These are phyloP conservation scores for Odontesthes bonariensis DNA, from an alignment of 2,113 vertebrate genomes.

Conservation along the genomic window DNA sequence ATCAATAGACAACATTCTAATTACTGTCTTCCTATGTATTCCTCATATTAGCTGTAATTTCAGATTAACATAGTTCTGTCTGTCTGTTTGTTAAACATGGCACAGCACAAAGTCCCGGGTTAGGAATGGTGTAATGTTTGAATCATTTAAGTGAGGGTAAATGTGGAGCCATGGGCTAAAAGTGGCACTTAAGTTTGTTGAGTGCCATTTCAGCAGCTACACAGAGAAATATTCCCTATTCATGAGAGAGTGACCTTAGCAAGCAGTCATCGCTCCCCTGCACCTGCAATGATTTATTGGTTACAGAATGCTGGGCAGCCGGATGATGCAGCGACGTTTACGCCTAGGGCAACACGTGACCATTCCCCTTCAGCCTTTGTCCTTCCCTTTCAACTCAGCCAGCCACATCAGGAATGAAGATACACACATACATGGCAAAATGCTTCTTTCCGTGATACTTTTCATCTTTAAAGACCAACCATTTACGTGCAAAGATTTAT, in stretches of 20 bases:
- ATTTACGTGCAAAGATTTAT: neutral
- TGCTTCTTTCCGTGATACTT: neutral
- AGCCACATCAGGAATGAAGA: constrained; percentile 3
- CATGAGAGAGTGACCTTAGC: constrained; percentile 74
- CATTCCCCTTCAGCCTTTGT: constrained; percentile 35
- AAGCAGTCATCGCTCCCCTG: constrained; percentile 58
- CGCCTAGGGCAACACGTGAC: constrained; percentile 42
- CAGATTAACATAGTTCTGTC: neutral
- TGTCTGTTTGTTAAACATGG: neutral
- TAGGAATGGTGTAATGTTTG: constrained; percentile 5
- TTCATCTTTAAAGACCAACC: neutral
- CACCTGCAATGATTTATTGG: constrained; percentile 74
- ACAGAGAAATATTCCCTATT: constrained; percentile 57
- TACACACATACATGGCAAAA: neutral
- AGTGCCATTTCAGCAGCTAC: constrained; percentile 63
- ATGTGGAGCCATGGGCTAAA: constrained; percentile 32
- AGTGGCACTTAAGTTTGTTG: constrained; percentile 48
- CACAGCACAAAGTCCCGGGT: neutral
- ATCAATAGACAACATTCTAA: constrained; percentile 1
- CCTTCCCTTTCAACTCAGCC: constrained; percentile 51
- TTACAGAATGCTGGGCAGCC: constrained; percentile 46
- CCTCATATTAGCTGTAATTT: too few relatives aligned
- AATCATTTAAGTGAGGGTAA: constrained; percentile 38
- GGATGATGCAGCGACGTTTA: constrained; percentile 44
- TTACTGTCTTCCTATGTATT: constrained; percentile 1